These are phyloP conservation scores for Columba janthina DNA, from an alignment of 2,113 vertebrate genomes.

Conservation along the genomic window DNA sequence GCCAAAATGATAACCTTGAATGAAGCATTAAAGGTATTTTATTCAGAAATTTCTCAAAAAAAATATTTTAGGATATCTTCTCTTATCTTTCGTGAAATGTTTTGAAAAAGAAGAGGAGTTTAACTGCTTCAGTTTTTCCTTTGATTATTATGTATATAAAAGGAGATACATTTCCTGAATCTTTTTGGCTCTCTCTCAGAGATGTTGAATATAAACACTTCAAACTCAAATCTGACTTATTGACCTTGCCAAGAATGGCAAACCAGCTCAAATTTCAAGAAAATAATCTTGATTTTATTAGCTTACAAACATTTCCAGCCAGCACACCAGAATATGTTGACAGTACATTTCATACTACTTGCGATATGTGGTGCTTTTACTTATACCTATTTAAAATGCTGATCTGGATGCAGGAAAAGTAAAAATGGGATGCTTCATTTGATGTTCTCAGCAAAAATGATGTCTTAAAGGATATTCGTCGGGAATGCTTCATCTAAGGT, in stretches of 20 bases:
- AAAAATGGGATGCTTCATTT: not conserved
- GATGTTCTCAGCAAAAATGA: not conserved
- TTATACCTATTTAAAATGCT: not conserved
- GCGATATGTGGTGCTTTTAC: not conserved
- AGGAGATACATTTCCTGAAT: not conserved
- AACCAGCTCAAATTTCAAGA: constrained; percentile 1
- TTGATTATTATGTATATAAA: not conserved
- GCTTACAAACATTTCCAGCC: not conserved
- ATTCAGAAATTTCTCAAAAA: not conserved
- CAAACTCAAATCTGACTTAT: not conserved
- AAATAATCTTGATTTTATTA: not conserved
- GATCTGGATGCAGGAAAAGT: not conserved
- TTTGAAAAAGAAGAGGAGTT: not conserved
- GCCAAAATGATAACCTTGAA: not conserved
- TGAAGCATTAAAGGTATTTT: not conserved
- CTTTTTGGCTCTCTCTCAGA: not conserved
- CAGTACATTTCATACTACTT: not conserved
- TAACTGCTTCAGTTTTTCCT: not conserved
- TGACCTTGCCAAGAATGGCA: not conserved
- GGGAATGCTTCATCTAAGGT: not conserved
- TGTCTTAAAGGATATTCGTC: not conserved
- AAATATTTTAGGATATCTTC: not conserved
- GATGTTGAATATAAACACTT: not conserved
- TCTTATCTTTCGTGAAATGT: not conserved
- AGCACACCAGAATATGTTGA: not conserved